A percentile compares a stretch with the other conserved stretches of the same genome.
These are phyloP conservation scores for Trachelus iudaicus DNA, from an alignment of 2,888 invertebrate genomes.

Conservation along the genomic window DNA sequence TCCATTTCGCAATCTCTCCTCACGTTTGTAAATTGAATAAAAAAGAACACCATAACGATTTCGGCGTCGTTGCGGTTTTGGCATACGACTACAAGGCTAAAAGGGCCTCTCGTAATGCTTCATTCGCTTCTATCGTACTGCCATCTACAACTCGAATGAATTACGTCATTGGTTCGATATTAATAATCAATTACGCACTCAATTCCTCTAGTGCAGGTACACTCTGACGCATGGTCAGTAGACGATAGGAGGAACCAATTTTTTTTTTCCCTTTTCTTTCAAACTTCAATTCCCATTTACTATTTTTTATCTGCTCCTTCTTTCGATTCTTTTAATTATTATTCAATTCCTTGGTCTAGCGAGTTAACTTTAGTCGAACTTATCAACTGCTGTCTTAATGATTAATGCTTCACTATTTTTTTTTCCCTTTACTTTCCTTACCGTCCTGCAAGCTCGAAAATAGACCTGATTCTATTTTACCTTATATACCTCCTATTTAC, in stretches of 20 bases:
- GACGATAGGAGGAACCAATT: conserved; percentile 41
- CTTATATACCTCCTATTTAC: neutral
- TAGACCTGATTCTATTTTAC: neutral
- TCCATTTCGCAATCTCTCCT: neutral
- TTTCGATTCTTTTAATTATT: neutral
- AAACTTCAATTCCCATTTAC: conserved; percentile 40
- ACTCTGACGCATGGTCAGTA: neutral
- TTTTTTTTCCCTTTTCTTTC: conserved; percentile 11
- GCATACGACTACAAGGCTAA: neutral
- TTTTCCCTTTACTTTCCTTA: neutral
- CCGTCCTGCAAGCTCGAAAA: neutral
- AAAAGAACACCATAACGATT: neutral
- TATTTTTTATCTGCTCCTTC: neutral
- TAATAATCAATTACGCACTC: too few species aligned
- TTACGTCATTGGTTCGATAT: neutral
- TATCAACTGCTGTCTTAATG: neutral
- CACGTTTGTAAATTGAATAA: neutral
- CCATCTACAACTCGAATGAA: neutral
- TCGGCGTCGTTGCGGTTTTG: neutral
- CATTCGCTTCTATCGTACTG: neutral
- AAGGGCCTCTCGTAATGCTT: neutral
- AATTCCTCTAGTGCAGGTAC: neutral
- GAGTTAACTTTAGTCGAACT: conserved; percentile 11
- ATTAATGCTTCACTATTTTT: neutral
- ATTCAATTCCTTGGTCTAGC: conserved; percentile 31